Base-by-base conservation (phyloP, 2,797 vertebrate species). In the Numenius phaeopus region DNA sequence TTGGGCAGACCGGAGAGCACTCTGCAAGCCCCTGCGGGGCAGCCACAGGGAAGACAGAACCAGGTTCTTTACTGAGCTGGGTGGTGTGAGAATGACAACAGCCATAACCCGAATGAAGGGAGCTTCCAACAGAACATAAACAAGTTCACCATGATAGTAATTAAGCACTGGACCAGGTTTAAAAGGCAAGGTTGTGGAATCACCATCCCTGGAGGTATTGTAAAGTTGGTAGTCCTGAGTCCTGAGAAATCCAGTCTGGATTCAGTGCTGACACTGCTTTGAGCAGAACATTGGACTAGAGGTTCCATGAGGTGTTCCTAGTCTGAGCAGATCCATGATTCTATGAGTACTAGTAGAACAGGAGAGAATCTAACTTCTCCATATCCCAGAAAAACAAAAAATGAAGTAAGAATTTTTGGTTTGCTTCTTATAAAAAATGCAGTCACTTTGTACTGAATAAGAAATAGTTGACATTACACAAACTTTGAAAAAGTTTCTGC, bases 31-130 rank as follows among this genome's bases (percentile, higher is more conserved):
- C 9, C 46, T 7, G 4, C 1, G 1, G 22, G 39, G 9, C 42
- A 27, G 47, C 7, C 15, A 23, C 23, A 7, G 30, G 1, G 6
- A 30, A 59, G 39, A 20, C 39, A 0, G 0, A 37, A 54, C 26
- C 67, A 30, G 59, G n/a, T 34, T 75, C 14, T 49, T 39, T 0
- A 2, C 23, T 12, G 34, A 71, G 32, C 34, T 59, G 47, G 24
- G 8, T 4, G 6, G 23, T 1, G 39, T 8, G 26, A 49, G 47
- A 49, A 55, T 19, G 27, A 37, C 16, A 93, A 7, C 4, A 19
- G 50, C 21, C 37, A 1, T 0, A 21, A 27, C 5, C 18, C 5
- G 4, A 17, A 14, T 5, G 14, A 34, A 37, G 10, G 13, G 2
- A 78, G 7, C 14, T 18, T 69, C 27, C 58, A 67, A 37, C 16